Percentiles rank a stretch among this genome's conserved stretches.
phyloP scores from a whole-genome alignment of 2,888 invertebrate species.

The Pseudanteris insignis region DNA sequence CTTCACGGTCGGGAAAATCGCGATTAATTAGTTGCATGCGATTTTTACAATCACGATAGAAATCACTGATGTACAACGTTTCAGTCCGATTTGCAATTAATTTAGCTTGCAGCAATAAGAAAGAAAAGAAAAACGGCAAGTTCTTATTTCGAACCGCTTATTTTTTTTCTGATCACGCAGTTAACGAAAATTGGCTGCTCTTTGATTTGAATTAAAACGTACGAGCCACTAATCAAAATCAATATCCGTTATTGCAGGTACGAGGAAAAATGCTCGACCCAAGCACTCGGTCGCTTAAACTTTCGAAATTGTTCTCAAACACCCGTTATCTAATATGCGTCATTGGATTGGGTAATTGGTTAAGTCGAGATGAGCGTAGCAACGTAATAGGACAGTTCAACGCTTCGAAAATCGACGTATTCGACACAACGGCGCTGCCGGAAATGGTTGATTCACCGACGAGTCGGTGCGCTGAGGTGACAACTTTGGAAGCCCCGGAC shows the following conservation, averaged over 20 bases:
- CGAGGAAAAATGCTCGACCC: constrained; percentile 80
- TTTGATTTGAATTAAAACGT: constrained; percentile 7
- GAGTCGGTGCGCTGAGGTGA: constrained; percentile 80
- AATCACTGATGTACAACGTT: too few relatives aligned
- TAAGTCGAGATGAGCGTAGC: constrained; percentile 62
- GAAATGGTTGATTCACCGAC: constrained; percentile 76
- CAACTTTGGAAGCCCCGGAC: constrained; percentile 75
- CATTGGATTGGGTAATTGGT: constrained; percentile 83
- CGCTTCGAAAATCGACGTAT: constrained; percentile 63
- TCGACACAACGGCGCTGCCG: constrained; percentile 70
- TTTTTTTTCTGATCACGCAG: neutral
- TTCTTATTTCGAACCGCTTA: neutral
- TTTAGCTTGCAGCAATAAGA: too few relatives aligned
- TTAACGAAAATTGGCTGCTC: too few relatives aligned
- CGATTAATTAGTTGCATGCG: too few relatives aligned
- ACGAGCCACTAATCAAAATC: constrained; percentile 16
- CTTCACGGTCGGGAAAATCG: too few relatives aligned
- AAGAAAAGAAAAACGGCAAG: too few relatives aligned
- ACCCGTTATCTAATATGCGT: constrained; percentile 88
- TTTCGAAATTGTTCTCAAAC: constrained; percentile 80
- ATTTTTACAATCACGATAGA: too few relatives aligned
- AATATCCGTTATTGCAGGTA: constrained; percentile 69
- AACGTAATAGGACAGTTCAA: constrained; percentile 53
- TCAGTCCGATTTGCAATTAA: too few relatives aligned
- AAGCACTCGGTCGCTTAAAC: constrained; percentile 77